These are phyloP conservation scores for Lepidonotus clava DNA, from an alignment of 2,888 invertebrate species.

Conservation along the genomic window DNA sequence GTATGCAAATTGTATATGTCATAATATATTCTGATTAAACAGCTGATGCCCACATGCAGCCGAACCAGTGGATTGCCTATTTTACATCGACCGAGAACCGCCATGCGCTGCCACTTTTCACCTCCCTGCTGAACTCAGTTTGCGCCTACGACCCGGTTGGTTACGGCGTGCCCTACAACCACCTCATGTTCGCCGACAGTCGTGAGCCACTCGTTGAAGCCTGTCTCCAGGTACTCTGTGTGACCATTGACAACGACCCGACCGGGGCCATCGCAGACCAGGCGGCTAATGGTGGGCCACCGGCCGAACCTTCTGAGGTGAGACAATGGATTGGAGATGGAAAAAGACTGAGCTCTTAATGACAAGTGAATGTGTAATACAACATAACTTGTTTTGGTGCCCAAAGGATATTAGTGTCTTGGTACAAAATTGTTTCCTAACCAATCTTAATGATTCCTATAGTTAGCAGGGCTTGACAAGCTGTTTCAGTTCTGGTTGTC, in stretches of 20 bases:
- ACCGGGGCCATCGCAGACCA: conserved; percentile 83
- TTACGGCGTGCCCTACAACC: conserved; percentile 97
- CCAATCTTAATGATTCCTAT: too few species aligned
- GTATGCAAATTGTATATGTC: too few species aligned
- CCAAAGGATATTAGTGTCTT: too few species aligned
- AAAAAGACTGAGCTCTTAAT: too few species aligned
- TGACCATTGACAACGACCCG: conserved; percentile 94
- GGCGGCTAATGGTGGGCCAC: conserved; percentile 82
- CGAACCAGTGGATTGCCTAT: conserved; percentile 85
- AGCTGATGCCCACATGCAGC: conserved; percentile 79
- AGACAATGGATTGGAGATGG: too few species aligned
- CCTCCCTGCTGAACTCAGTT: conserved; percentile 96
- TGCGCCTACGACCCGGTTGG: conserved; percentile 99
- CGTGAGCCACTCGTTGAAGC: conserved; percentile 72
- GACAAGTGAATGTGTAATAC: too few species aligned
- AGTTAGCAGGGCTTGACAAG: too few species aligned
- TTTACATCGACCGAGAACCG: conserved; percentile 86
- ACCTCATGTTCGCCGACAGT: conserved; percentile 95
- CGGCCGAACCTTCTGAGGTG: neutral
- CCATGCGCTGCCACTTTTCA: conserved; percentile 98
- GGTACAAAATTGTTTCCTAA: too few species aligned
- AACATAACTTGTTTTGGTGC: too few species aligned
- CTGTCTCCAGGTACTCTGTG: conserved; percentile 86
- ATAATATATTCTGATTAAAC: neutral
- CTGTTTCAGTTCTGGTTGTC: too few species aligned